A percentile compares a stretch with the other conserved stretches of the same genome.
Evolutionary conservation across 2,888 invertebrate genomes (phyloP).

Genomic region (Pelosia muscerda): DNA sequence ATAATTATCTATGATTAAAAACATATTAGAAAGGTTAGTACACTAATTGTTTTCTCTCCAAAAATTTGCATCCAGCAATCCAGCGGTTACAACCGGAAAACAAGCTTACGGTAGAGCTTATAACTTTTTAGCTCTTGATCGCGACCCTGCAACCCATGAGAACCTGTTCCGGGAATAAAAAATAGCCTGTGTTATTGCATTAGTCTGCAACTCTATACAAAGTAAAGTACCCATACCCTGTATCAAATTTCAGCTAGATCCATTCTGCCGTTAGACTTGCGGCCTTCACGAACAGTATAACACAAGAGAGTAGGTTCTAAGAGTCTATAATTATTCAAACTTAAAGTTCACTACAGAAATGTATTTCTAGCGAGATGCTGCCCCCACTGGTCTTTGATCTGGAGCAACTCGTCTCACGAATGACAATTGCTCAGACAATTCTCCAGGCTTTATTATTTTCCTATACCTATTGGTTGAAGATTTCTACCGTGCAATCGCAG

Average conservation of each 20-base stretch:
- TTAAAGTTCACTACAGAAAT: too few relatives aligned
- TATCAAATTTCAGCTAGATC: too few relatives aligned
- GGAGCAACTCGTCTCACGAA: not conserved
- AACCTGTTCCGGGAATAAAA: not conserved
- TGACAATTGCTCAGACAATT: not conserved
- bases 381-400: too few relatives aligned
- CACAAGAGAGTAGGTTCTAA: too few relatives aligned
- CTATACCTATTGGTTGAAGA: not conserved
- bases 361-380: too few relatives aligned
- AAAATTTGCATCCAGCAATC: not conserved
- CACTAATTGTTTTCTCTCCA: not conserved
- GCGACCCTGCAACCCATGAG: not conserved
- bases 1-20: not conserved
- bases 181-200: not conserved
- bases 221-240: too few relatives aligned
- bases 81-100: not conserved
- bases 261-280: too few relatives aligned
- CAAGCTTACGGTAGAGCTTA: too few relatives aligned
- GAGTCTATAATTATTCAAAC: too few relatives aligned
- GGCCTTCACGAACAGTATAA: too few relatives aligned
- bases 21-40: not conserved
- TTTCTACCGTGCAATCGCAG: not conserved
- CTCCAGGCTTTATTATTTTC: too few relatives aligned
- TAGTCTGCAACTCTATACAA: too few relatives aligned
- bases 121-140: fast-evolving